phyloP scores from a whole-genome alignment of 2,888 invertebrate genomes.

The Scaptomyza cyrtandrae region DNA sequence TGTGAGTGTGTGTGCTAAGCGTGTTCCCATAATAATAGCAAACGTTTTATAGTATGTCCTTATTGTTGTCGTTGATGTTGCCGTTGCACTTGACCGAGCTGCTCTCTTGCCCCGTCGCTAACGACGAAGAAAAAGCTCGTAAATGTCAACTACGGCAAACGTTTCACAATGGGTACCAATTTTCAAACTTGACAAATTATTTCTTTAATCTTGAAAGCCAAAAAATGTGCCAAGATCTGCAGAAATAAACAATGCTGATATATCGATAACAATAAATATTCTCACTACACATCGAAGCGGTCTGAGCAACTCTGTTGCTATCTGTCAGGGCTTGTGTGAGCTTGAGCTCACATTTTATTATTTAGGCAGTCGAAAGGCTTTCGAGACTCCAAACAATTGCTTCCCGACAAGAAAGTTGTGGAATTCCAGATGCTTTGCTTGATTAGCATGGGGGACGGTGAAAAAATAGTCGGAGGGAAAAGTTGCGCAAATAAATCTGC shows the following conservation, averaged over 20 bases:
- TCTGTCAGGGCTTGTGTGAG: conserved; percentile 11
- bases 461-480: not conserved
- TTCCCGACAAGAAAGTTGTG: conserved; percentile 3
- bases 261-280: not conserved
- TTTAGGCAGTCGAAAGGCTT: conserved; percentile 32
- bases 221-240: not conserved
- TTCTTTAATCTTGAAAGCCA: conserved; percentile 12
- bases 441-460: conserved; percentile 13
- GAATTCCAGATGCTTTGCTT: conserved; percentile 44
- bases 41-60: conserved; percentile 78
- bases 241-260: not conserved
- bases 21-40: conserved; percentile 62
- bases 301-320: conserved; percentile 20
- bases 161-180: conserved; percentile 12
- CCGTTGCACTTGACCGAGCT: conserved; percentile 51
- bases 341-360: conserved; percentile 10
- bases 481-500: not conserved
- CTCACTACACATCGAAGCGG: not conserved
- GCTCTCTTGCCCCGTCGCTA: conserved; percentile 17
- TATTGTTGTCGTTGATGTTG: not conserved
- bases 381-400: conserved; percentile 31
- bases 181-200: conserved; percentile 24
- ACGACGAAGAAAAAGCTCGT: conserved; percentile 28
- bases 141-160: conserved; percentile 30
- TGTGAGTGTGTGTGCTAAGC: conserved; percentile 1